Percentiles rank a stretch among this genome's conserved stretches.
Evolutionary conservation across 35 echinoderm and acorn worm genomes (phyloP).

Genomic region (Amphiura filiformis): DNA sequence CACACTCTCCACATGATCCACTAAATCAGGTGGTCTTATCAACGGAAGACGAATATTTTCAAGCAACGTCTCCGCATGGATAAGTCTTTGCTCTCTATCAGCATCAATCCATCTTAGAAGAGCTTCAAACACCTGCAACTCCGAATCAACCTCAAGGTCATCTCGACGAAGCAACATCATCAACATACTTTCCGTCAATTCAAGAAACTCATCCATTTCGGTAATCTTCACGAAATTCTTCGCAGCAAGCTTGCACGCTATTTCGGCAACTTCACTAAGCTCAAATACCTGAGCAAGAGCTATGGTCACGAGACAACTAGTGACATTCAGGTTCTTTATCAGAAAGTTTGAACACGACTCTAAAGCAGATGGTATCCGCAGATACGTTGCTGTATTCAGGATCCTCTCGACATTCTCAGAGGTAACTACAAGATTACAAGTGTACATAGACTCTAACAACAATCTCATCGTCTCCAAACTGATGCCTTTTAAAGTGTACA

Average conservation of each 20-base stretch:
- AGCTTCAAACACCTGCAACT: conserved; percentile 78
- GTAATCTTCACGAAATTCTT: conserved; percentile 60
- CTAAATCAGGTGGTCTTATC: conserved; percentile 76
- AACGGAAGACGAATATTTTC: conserved; percentile 85
- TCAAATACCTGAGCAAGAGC: conserved; percentile 59
- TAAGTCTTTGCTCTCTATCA: conserved; percentile 25
- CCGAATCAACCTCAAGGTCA: conserved; percentile 75
- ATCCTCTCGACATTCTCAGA: conserved; percentile 68
- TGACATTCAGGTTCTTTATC: conserved; percentile 54
- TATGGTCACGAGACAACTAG: conserved; percentile 69
- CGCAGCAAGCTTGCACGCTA: conserved; percentile 54
- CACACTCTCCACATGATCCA: conserved; percentile 89
- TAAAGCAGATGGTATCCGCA: conserved; percentile 65
- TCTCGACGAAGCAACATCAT: conserved; percentile 42
- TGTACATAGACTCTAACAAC: conserved; percentile 90
- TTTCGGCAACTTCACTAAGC: conserved; percentile 61
- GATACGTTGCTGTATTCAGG: conserved; percentile 67
- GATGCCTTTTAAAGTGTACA: conserved; percentile 86
- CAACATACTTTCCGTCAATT: conserved; percentile 53
- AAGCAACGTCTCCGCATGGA: conserved; percentile 34
- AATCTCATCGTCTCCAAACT: conserved; percentile 59
- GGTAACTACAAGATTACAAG: conserved; percentile 58
- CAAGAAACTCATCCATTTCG: conserved; percentile 59
- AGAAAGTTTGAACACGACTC: conserved; percentile 63
- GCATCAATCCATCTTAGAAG: conserved; percentile 74